Conservation (phyloP, 1,140 invertebrate species). For the Drosophila equinoxialis region DNA sequence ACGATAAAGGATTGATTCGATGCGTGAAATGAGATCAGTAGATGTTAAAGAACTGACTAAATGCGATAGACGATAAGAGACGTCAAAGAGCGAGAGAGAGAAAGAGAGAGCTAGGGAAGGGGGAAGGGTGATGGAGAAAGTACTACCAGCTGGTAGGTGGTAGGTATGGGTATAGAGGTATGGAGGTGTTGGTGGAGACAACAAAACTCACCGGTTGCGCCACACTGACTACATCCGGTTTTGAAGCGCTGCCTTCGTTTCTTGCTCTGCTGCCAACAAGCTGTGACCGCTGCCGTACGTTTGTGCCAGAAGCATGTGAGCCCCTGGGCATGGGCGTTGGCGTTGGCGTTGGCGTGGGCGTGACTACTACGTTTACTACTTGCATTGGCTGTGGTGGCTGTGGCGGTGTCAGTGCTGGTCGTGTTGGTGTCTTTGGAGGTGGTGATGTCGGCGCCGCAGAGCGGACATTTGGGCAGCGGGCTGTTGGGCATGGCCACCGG, state of each 20-base stretch:
- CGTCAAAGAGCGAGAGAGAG: slow-evolving; percentile 17
- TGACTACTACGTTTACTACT: slow-evolving; percentile 75
- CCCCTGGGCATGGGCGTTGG: slow-evolving; percentile 40
- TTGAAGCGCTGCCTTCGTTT: slow-evolving; percentile 70
- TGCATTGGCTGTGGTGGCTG: slow-evolving; percentile 51
- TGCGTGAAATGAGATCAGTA: neutral
- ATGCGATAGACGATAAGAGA: slow-evolving; percentile 14
- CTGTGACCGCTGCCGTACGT: slow-evolving; percentile 57
- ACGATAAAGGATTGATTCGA: slow-evolving; percentile 31
- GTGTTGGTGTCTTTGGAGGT: slow-evolving; percentile 36
- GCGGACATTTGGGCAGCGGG: slow-evolving; percentile 70
- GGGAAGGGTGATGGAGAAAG: neutral
- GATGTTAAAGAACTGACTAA: slow-evolving; percentile 22
- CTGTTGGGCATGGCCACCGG: slow-evolving; percentile 51
- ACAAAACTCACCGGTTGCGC: slow-evolving; percentile 81
- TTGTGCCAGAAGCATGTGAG: slow-evolving; percentile 76
- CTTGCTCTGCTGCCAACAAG: slow-evolving; percentile 74
- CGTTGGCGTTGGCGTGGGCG: slow-evolving; percentile 22
- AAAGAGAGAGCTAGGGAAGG: neutral
- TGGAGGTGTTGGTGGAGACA: slow-evolving; percentile 44
- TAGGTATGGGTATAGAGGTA: no score
- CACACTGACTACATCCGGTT: slow-evolving; percentile 81
- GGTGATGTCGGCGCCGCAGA: slow-evolving; percentile 72
- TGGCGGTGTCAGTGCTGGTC: slow-evolving; percentile 43
- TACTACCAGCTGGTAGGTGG: slow-evolving; percentile 15